Base-by-base conservation (phyloP, 2,888 invertebrate species). In the Chaitophorus viminalis region DNA sequence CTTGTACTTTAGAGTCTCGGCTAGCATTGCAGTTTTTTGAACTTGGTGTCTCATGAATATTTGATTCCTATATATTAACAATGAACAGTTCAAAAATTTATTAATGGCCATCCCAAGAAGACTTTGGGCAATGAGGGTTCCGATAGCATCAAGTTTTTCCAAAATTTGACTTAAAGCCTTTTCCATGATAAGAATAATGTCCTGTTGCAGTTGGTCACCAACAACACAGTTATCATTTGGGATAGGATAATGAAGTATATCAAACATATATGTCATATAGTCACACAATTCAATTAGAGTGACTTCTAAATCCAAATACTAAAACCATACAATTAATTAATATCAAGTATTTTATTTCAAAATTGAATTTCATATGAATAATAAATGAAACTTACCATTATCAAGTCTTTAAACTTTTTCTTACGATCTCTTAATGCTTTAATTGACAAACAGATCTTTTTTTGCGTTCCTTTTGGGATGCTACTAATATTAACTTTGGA, bases 221-320 rank as follows among this genome's bases (percentile, higher is more conserved):
- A 65, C 46, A 25, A 87, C 74, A 74, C 87, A 87, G 5, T 87
- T 65, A 54, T 46, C 81, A 39, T 87, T 87, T 0, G 87, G 87
- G 18, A 87, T 65, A 9, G 87, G 87, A 65, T 65, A 87, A 36
- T 87, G 74, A 9, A 87, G 33, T 29, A 87, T 81, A 6, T 87
- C 74, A 31, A n/a, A 60, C 87, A 87, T 87, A 74, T 87, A 87
- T 0, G 17, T 60, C 14, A 87, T 29, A 36, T 60, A 25, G n/a
- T 87, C 81, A 60, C 79, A 74, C 46, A 87, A 31, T 74, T 87
- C 81, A 31, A 33, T 31, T 25, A 65, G 39, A n/a, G 79, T 79
- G 11, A 87, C 79, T 65, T 87, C 87, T 46, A 87, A 74, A 79
- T 87, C 87, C 54, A 79, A 87, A 18, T 74, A 29, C 87, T 87